Conservation (phyloP, 2,113 vertebrate species). For the Lonchura striata region DNA sequence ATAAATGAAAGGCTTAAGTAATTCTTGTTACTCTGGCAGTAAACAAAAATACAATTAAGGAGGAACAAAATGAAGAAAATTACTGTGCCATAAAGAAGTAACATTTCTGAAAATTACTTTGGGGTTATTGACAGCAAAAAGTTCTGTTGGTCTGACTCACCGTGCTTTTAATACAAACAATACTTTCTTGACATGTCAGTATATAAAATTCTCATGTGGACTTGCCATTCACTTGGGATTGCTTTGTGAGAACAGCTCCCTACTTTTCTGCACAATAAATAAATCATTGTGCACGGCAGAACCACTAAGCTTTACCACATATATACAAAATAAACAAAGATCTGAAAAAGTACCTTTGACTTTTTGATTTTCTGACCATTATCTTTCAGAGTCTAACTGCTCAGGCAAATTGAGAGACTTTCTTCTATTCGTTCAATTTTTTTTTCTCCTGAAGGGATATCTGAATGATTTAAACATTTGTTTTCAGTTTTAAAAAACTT, state of each 20-base stretch:
- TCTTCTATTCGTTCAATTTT: not conserved
- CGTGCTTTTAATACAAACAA: not conserved
- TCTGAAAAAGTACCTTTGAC: not conserved
- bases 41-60: slow-evolving; percentile 40
- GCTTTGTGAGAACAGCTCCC: not conserved
- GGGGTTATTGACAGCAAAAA: not conserved
- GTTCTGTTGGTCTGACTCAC: not conserved
- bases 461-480: not conserved
- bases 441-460: not conserved
- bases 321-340: not conserved
- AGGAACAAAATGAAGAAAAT: slow-evolving; percentile 34
- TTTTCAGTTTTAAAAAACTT: not conserved
- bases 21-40: not conserved
- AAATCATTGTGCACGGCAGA: not conserved
- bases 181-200: not conserved
- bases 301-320: not conserved
- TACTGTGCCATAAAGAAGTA: not conserved
- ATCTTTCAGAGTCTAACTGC: not conserved
- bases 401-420: not conserved
- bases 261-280: not conserved
- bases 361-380: not conserved
- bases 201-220: not conserved
- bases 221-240: not conserved
- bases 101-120: slow-evolving; percentile 24
- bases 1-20: not conserved